phyloP scores from a whole-genome alignment of 2,797 vertebrate genomes.

The Siniperca scherzeri region DNA sequence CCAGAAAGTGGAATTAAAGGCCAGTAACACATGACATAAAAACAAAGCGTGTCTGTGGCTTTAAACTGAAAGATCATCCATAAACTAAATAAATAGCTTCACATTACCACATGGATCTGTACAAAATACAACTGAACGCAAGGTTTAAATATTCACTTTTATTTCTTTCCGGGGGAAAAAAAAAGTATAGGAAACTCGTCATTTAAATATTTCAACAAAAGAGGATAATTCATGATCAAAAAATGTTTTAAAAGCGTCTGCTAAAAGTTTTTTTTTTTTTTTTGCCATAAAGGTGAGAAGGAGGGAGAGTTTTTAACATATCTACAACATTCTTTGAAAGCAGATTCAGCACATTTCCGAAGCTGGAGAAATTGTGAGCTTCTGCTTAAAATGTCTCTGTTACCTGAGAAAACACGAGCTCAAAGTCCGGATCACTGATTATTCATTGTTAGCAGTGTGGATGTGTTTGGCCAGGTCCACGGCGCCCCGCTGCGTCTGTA shows the following conservation, averaged over 20 bases:
- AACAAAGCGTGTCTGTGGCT: background rate
- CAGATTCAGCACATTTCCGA: constrained; percentile 37
- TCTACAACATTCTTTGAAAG: constrained; percentile 66
- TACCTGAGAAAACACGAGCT: constrained; percentile 78
- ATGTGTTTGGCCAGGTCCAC: constrained; percentile 73
- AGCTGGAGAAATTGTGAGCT: constrained; percentile 12
- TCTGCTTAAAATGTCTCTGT: constrained; percentile 60
- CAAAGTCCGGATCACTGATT: constrained; percentile 33
- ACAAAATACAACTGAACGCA: constrained; percentile 62
- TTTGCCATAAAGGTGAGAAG: constrained; percentile 15
- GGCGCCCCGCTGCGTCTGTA: constrained; percentile 74
- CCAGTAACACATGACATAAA: background rate
- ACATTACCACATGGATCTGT: background rate
- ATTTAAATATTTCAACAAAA: constrained; percentile 80
- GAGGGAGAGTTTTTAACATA: constrained; percentile 26
- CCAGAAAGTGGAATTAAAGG: background rate
- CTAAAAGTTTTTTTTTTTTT: constrained; percentile 2
- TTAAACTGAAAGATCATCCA: background rate
- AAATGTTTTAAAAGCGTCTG: constrained; percentile 28
- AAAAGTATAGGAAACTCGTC: constrained; percentile 76
- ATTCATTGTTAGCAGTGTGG: constrained; percentile 49
- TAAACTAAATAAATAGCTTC: background rate
- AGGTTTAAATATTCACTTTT: constrained; percentile 75
- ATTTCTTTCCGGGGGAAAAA: constrained; percentile 77
- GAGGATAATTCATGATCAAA: constrained; percentile 41